A percentile compares a stretch with the other conserved stretches of the same genome.
Evolutionary conservation across 2,113 vertebrate genomes (phyloP).

Genomic region (Gymnocephalus cernua): DNA sequence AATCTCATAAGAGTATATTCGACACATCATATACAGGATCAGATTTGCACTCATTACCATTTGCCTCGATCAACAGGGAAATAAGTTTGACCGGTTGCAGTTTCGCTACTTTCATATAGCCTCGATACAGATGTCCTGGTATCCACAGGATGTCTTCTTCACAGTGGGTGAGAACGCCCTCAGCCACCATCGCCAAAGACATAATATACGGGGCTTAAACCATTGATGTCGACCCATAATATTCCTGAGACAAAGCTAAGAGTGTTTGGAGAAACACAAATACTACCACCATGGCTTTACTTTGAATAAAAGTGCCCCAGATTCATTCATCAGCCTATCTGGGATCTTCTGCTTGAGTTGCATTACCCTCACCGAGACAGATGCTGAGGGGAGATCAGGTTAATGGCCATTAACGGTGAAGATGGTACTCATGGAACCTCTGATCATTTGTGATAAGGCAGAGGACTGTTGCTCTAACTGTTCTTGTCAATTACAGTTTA

Average conservation of each 20-base stretch:
- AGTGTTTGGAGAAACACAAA: constrained; percentile 75
- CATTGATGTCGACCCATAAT: constrained; percentile 76
- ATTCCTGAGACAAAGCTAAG: constrained; percentile 61
- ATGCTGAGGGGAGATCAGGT: constrained; percentile 69
- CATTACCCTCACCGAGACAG: constrained; percentile 61
- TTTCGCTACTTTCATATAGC: constrained; percentile 66
- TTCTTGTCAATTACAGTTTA: constrained; percentile 16
- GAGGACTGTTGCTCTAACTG: constrained; percentile 12
- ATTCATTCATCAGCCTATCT: constrained; percentile 66
- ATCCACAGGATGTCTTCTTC: constrained; percentile 67
- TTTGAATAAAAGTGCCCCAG: constrained; percentile 65
- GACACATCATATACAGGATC: constrained; percentile 32
- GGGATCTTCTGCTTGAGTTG: constrained; percentile 75
- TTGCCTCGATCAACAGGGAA: constrained; percentile 54
- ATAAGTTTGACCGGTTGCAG: constrained; percentile 68
- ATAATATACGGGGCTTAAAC: constrained; percentile 64
- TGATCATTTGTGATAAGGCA: constrained; percentile 50
- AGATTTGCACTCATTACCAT: constrained; percentile 49
- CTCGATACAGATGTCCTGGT: constrained; percentile 66
- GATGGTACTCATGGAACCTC: constrained; percentile 58
- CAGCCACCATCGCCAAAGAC: constrained; percentile 70
- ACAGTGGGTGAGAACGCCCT: constrained; percentile 78
- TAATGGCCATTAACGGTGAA: constrained; percentile 72
- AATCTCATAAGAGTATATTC: constrained; percentile 61
- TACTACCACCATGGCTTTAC: constrained; percentile 80